Conservation (phyloP, 2,888 invertebrate species). For the Achlya flavicornis region DNA sequence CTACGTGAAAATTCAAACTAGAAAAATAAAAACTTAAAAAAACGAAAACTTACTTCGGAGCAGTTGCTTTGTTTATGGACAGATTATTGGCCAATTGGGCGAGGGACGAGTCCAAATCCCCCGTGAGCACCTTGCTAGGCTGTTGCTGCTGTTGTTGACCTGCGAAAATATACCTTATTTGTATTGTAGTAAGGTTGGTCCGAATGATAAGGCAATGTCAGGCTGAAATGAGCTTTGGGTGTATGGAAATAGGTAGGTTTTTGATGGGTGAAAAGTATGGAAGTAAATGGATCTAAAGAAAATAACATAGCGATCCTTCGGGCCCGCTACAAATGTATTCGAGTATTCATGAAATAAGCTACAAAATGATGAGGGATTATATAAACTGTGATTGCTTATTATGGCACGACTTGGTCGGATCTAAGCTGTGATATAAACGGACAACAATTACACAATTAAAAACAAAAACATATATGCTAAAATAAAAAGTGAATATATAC, state of each 20-base stretch:
- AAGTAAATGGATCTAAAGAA: no score
- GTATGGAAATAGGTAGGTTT: not conserved
- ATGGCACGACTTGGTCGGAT: not conserved
- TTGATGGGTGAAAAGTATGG: no score
- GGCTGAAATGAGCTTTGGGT: not conserved
- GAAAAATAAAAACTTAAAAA: not conserved
- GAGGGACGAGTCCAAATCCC: conserved; percentile 96
- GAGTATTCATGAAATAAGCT: not conserved
- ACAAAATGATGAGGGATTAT: not conserved
- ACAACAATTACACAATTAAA: conserved; percentile 14
- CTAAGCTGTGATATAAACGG: not conserved
- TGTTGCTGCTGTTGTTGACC: conserved; percentile 70
- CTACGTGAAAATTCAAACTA: conserved; percentile 4
- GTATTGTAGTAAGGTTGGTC: conserved; percentile 17
- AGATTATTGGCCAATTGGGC: conserved; percentile 97
- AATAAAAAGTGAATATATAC: conserved; percentile 29
- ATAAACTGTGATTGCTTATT: not conserved
- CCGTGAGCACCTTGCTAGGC: conserved; percentile 91
- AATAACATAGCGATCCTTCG: not conserved
- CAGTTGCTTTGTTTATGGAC: conserved; percentile 90
- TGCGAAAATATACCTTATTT: conserved; percentile 40
- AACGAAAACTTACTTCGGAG: conserved; percentile 86
- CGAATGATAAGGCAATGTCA: not conserved
- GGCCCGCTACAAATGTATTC: not conserved
- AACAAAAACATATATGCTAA: conserved; percentile 32